These are phyloP conservation scores for Drosophila helvetica DNA, from an alignment of 2,888 invertebrate genomes.

Conservation along the genomic window DNA sequence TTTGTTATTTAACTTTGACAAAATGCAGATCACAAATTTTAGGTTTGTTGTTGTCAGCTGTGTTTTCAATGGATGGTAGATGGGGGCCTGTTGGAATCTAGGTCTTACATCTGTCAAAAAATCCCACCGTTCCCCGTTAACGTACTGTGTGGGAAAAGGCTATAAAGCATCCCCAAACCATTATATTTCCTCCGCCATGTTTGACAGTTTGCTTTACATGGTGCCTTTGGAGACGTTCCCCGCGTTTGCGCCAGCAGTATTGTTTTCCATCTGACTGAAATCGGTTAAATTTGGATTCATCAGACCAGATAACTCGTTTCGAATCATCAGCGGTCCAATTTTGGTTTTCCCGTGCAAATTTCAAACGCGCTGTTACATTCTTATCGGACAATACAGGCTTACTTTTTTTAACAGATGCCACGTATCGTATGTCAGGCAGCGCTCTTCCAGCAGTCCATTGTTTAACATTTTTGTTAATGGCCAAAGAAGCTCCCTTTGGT, in stretches of 20 bases:
- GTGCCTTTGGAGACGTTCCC: no score
- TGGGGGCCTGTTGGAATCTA: no score
- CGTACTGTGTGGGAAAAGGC: no score
- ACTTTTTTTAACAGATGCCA: no score
- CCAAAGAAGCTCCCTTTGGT: not conserved
- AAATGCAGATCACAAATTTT: no score
- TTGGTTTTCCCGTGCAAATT: conserved; percentile 17
- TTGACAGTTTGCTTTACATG: not conserved
- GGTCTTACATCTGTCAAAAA: no score
- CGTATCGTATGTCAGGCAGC: not conserved
- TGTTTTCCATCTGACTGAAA: not conserved
- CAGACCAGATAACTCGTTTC: conserved; percentile 33
- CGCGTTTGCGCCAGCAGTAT: not conserved
- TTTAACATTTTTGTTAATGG: conserved; percentile 2
- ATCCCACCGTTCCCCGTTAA: no score
- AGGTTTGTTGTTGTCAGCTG: no score
- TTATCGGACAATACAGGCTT: conserved; percentile 4
- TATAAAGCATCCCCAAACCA: conserved; percentile 17
- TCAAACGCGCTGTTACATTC: conserved; percentile 12
- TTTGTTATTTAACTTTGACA: no score
- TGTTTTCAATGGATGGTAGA: no score
- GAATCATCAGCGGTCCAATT: conserved; percentile 25
- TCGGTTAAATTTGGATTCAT: conserved; percentile 39
- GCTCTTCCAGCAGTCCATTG: conserved; percentile 1
- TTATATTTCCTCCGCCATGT: conserved; percentile 11